Conservation (phyloP, 2,888 invertebrate genomes). For the Nomada fucata region DNA sequence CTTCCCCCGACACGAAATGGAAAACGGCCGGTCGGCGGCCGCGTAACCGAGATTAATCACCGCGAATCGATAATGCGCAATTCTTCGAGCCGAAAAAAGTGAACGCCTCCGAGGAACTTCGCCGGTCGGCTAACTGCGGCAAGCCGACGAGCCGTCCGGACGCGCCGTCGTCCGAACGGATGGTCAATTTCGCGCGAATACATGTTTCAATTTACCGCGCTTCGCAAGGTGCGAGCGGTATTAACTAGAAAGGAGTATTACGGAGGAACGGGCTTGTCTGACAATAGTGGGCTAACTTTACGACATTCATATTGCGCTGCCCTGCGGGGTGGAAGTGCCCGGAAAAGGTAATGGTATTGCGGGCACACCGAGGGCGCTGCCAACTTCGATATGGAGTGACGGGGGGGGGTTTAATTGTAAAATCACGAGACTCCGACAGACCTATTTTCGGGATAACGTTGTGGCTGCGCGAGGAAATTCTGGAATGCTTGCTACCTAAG, state of each 20-base stretch:
- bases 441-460: slow-evolving; percentile 10
- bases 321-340: slow-evolving; percentile 43
- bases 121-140: not conserved
- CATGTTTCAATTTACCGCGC: slow-evolving; percentile 57
- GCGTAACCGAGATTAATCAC: slow-evolving; percentile 15
- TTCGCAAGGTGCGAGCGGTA: slow-evolving; percentile 31
- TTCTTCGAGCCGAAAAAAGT: not conserved
- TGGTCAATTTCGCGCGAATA: slow-evolving; percentile 45
- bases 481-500: too few relatives aligned
- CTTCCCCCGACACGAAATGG: not conserved
- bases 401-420: slow-evolving; percentile 36
- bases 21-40: too few relatives aligned
- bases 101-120: not conserved
- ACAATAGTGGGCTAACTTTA: slow-evolving; percentile 59
- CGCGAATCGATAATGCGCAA: slow-evolving; percentile 21
- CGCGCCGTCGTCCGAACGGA: not conserved
- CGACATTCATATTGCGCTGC: slow-evolving; percentile 56
- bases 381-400: slow-evolving; percentile 19
- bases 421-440: slow-evolving; percentile 48
- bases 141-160: not conserved
- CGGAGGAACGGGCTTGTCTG: slow-evolving; percentile 46
- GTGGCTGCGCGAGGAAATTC: too few relatives aligned
- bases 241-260: slow-evolving; percentile 49
- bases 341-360: slow-evolving; percentile 52
- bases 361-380: slow-evolving; percentile 6